Evolutionary conservation across 1,140 invertebrate species (phyloP).

Genomic region (Drosophila suzukii): DNA sequence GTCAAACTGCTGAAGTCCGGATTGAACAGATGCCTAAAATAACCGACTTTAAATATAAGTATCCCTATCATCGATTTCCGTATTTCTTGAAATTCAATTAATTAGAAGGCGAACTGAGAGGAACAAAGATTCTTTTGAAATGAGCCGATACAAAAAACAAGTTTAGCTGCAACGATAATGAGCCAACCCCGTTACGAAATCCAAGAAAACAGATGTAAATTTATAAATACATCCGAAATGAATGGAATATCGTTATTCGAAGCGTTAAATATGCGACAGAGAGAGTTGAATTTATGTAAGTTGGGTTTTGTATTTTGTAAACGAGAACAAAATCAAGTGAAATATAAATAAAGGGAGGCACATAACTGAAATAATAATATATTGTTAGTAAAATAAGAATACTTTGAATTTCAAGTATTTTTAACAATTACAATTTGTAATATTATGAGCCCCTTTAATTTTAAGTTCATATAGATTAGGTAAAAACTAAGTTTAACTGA

Average conservation of each 20-base stretch:
- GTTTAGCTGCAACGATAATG: constrained; percentile 29
- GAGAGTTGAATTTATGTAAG: background rate
- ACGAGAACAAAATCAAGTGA: background rate
- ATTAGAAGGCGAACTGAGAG: constrained; percentile 12
- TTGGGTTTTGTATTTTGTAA: background rate
- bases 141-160: constrained; percentile 27
- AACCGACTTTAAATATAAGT: background rate
- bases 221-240: constrained; percentile 38
- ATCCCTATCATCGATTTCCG: constrained; percentile 21
- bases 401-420: too few relatives aligned
- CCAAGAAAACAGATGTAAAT: constrained; percentile 48
- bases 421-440: too few relatives aligned
- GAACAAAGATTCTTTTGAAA: constrained; percentile 33
- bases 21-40: constrained; percentile 1
- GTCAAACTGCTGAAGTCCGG: background rate
- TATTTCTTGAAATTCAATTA: constrained; percentile 14
- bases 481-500: constrained; percentile 5
- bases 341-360: background rate
- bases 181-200: constrained; percentile 7
- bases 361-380: background rate
- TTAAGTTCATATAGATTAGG: background rate
- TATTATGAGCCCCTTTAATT: too few relatives aligned
- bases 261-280: background rate
- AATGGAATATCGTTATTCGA: background rate
- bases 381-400: background rate